A percentile compares a stretch with the other conserved stretches of the same genome.
phyloP scores from a whole-genome alignment of 2,888 invertebrate species.

The Axea sp. region DNA sequence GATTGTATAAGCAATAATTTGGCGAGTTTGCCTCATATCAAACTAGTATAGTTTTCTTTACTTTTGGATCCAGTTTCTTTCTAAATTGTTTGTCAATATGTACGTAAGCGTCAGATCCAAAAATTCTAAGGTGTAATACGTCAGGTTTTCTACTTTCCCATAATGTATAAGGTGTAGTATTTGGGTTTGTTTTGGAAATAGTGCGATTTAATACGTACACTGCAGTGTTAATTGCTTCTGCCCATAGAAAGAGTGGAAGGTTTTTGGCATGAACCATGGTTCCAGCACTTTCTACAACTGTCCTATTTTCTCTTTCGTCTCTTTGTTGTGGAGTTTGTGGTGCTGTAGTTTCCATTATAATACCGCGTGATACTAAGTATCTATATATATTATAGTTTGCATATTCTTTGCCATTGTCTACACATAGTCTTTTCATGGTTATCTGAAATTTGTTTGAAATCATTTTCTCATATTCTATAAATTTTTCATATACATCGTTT shows the following conservation, averaged over 20 bases:
- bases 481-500: conserved; percentile 52
- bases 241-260: not conserved
- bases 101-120: conserved; percentile 27
- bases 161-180: conserved; percentile 17
- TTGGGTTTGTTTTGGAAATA: not conserved
- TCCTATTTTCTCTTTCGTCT: conserved; percentile 44
- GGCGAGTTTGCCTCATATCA: conserved; percentile 47
- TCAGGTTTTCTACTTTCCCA: conserved; percentile 31
- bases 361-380: conserved; percentile 32
- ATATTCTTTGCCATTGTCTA: too few species aligned
- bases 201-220: too few species aligned
- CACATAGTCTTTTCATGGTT: too few species aligned
- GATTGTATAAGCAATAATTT: conserved; percentile 40
- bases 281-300: conserved; percentile 15
- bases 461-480: conserved; percentile 30
- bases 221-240: conserved; percentile 4
- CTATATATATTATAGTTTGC: too few species aligned
- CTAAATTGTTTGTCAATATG: conserved; percentile 46
- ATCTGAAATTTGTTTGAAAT: not conserved
- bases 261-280: not conserved
- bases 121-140: conserved; percentile 21
- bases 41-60: conserved; percentile 34
- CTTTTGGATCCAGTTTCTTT: conserved; percentile 44
- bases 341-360: conserved; percentile 46
- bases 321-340: conserved; percentile 57